Conservation (phyloP, 1,140 invertebrate genomes). For the Danaus plexippus region DNA sequence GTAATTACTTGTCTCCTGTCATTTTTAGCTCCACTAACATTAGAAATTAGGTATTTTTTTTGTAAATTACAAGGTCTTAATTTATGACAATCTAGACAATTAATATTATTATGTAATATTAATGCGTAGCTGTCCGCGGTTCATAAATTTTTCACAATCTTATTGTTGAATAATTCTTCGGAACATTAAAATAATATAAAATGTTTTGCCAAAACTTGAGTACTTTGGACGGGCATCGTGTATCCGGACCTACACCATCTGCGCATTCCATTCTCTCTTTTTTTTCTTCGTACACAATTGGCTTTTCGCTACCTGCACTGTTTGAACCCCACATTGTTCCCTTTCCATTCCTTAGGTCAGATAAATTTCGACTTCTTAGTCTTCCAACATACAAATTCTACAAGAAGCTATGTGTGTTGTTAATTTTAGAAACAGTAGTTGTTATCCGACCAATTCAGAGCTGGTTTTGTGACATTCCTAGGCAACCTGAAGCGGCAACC, state of each 20-base stretch:
- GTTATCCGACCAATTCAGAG: conserved; percentile 5
- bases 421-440: not conserved
- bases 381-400: no score
- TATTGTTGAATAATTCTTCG: no score
- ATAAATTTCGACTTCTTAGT: no score
- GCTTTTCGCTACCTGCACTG: conserved; percentile 57
- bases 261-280: conserved; percentile 52
- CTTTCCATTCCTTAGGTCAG: conserved; percentile 12
- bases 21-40: not conserved
- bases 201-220: conserved; percentile 5
- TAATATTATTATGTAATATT: no score
- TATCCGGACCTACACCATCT: conserved; percentile 56
- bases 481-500: conserved; percentile 6
- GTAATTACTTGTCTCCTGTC: no score
- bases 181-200: no score
- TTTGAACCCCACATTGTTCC: conserved; percentile 35
- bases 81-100: no score
- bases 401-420: no score
- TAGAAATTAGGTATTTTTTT: not conserved
- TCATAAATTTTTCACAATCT: no score
- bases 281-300: conserved; percentile 44
- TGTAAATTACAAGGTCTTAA: not conserved
- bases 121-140: no score
- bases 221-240: conserved; percentile 29
- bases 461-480: conserved; percentile 14